Evolutionary conservation across 2,888 invertebrate genomes (phyloP).

Genomic region (Phengaris arion): DNA sequence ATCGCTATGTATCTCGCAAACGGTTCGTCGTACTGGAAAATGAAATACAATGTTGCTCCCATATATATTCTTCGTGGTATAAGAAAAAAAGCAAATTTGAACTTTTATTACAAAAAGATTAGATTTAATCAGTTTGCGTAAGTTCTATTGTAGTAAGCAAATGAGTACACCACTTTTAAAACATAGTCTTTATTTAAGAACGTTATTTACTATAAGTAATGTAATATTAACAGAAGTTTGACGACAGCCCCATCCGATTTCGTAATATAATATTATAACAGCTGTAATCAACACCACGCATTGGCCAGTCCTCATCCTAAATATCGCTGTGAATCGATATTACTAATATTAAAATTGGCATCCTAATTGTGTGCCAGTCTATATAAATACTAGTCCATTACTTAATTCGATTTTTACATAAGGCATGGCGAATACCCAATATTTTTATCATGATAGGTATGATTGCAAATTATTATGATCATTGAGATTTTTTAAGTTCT

Average conservation of each 20-base stretch:
- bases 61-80: too few species aligned
- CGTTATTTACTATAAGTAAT: slow-evolving; percentile 28
- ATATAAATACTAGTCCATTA: slow-evolving; percentile 15
- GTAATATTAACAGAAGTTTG: slow-evolving; percentile 28
- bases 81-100: too few species aligned
- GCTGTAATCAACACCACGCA: slow-evolving; percentile 9
- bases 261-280: slow-evolving; percentile 12
- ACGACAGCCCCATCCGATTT: slow-evolving; percentile 22
- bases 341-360: background rate
- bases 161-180: slow-evolving; percentile 23
- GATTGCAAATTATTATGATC: background rate
- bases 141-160: slow-evolving; percentile 25
- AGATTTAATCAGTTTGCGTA: too few species aligned
- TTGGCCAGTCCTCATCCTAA: slow-evolving; percentile 2
- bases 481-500: background rate
- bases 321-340: background rate
- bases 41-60: too few species aligned
- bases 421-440: slow-evolving; percentile 3
- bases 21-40: too few species aligned
- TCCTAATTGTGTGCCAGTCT: background rate
- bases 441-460: background rate
- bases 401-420: slow-evolving; percentile 21
- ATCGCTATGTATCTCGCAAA: too few species aligned
- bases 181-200: slow-evolving; percentile 28
- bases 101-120: too few species aligned